Evolutionary conservation across 2,113 vertebrate species (phyloP).

Genomic region (Brienomyrus longianalis): DNA sequence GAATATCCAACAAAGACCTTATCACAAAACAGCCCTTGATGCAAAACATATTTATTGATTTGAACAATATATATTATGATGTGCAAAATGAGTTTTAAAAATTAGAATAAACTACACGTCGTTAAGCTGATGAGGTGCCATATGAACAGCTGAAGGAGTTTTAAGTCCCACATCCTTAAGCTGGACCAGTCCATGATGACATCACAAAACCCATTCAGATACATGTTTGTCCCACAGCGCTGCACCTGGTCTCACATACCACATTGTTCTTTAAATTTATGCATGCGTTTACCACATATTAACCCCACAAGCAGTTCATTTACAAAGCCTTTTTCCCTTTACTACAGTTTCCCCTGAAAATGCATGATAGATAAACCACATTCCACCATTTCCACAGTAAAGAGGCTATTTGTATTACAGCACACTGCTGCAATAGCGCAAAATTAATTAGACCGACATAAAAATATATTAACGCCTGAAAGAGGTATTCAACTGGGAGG

Average conservation of each 20-base stretch:
- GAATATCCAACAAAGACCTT: not conserved
- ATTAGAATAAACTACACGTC: not conserved
- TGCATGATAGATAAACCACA: not conserved
- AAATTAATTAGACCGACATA: conserved; percentile 11
- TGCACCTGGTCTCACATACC: not conserved
- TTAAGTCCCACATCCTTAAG: not conserved
- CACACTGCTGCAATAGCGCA: not conserved
- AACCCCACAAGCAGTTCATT: not conserved
- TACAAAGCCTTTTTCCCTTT: not conserved
- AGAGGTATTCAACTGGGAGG: not conserved
- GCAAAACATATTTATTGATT: not conserved
- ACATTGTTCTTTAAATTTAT: not conserved
- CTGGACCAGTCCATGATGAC: not conserved
- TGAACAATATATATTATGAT: not conserved
- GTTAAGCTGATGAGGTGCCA: not conserved
- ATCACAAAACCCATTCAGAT: not conserved
- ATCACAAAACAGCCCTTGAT: not conserved
- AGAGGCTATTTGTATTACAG: not conserved
- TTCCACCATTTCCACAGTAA: not conserved
- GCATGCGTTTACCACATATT: not conserved
- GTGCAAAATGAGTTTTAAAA: not conserved
- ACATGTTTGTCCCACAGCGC: not conserved
- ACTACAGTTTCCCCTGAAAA: not conserved
- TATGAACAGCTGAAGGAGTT: not conserved
- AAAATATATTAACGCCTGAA: conserved; percentile 7